phyloP scores from a whole-genome alignment of 2,113 vertebrate species.

The Chamaetylas fuelleborni region DNA sequence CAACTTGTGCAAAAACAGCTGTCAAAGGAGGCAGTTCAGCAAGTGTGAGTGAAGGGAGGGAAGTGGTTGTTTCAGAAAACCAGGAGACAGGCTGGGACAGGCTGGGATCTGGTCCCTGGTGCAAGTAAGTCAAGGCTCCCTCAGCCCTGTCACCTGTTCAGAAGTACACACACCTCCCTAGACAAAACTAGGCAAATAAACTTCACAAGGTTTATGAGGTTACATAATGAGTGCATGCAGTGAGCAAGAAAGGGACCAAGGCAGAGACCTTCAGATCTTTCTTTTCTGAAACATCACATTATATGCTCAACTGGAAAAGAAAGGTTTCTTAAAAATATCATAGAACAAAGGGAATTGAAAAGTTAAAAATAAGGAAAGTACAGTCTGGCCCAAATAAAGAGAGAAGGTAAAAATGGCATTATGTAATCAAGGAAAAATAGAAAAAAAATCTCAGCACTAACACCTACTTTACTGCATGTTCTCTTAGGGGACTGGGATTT shows the following conservation, averaged over 20 bases:
- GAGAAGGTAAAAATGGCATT: constrained; percentile 1
- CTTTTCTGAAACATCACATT: not conserved
- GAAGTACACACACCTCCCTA: not conserved
- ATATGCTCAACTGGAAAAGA: not conserved
- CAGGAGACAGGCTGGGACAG: not conserved
- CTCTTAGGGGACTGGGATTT: not conserved
- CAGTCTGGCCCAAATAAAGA: constrained; percentile 36
- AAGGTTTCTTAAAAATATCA: not conserved
- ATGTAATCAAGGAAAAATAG: not conserved
- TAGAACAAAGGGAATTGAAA: constrained; percentile 32
- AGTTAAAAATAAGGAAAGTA: constrained; percentile 46
- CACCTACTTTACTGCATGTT: not conserved
- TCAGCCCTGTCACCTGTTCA: not conserved
- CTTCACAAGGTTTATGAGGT: not conserved
- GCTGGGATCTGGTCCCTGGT: fast-evolving
- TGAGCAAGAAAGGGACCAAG: not conserved
- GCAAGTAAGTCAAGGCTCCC: fast-evolving
- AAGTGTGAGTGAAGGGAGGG: not conserved
- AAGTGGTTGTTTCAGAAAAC: not conserved
- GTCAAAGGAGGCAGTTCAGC: not conserved
- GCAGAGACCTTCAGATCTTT: not conserved
- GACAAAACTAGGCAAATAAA: not conserved
- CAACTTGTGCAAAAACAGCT: not conserved
- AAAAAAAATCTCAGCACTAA: not conserved
- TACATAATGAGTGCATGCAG: not conserved